A percentile compares a stretch with the other conserved stretches of the same genome.
These are phyloP conservation scores for Polyodon spathula DNA, from an alignment of 2,113 vertebrate genomes.

Conservation along the genomic window DNA sequence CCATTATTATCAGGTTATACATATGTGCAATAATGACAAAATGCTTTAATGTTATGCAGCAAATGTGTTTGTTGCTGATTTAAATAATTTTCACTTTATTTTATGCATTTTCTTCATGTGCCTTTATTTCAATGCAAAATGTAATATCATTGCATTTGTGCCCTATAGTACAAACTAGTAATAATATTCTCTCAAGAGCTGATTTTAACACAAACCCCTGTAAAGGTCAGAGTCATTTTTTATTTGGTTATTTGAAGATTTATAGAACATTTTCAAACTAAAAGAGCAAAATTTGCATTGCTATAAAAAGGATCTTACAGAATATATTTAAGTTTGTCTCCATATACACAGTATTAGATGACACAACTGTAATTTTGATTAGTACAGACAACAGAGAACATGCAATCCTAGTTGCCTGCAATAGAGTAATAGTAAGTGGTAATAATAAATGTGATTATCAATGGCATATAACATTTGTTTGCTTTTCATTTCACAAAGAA, in stretches of 20 bases:
- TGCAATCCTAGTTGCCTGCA: not conserved
- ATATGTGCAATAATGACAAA: not conserved
- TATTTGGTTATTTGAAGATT: conserved; percentile 6
- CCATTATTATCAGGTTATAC: not conserved
- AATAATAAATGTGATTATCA: not conserved
- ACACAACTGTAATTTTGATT: not conserved
- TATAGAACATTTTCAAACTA: conserved; percentile 4
- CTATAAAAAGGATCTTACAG: conserved; percentile 8
- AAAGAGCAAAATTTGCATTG: conserved; percentile 9
- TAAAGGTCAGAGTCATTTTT: conserved; percentile 9
- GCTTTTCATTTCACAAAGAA: too few relatives aligned
- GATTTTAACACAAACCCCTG: conserved; percentile 8
- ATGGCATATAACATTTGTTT: not conserved
- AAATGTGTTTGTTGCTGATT: not conserved
- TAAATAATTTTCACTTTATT: not conserved
- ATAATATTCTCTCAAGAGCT: conserved; percentile 9
- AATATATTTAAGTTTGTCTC: not conserved
- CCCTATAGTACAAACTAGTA: conserved; percentile 7
- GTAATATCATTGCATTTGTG: conserved; percentile 14
- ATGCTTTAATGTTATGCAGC: not conserved
- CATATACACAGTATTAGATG: not conserved
- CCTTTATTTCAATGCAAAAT: not conserved
- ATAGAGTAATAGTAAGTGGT: not conserved
- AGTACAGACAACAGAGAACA: not conserved
- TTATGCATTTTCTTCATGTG: not conserved